phyloP scores from a whole-genome alignment of 92 coral and sea anemone species.

The Paragorgia papillata region DNA sequence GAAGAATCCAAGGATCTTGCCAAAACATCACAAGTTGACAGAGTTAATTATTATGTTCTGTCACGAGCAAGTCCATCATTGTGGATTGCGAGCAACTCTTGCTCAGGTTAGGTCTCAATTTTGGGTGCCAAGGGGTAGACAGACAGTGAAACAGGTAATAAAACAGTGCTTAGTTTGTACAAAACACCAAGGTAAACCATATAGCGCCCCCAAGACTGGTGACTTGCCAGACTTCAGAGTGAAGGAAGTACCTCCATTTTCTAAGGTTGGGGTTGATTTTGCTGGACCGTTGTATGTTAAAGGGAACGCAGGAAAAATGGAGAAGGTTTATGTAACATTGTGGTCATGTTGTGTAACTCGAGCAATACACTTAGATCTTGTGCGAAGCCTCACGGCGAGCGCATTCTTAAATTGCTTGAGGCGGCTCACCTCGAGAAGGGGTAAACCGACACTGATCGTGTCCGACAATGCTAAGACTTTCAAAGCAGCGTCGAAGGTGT shows the following conservation, averaged over 20 bases:
- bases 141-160: conserved; percentile 35
- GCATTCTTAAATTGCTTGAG: conserved; percentile 44
- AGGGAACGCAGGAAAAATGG: conserved; percentile 22
- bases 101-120: conserved; percentile 51
- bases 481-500: too few species aligned
- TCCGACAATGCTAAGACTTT: too few species aligned
- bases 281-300: too few species aligned
- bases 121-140: too few species aligned
- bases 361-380: too few species aligned
- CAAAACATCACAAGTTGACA: conserved; percentile 16
- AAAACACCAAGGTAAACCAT: conserved; percentile 42
- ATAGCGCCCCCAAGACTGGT: conserved; percentile 18
- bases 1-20: conserved; percentile 32
- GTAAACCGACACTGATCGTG: too few species aligned
- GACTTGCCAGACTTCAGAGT: conserved; percentile 43
- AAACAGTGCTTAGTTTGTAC: conserved; percentile 42
- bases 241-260: conserved; percentile 27
- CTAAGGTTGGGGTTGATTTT: too few species aligned
- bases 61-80: too few species aligned
- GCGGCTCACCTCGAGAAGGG: too few species aligned
- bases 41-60: conserved; percentile 27
- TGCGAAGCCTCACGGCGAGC: too few species aligned
- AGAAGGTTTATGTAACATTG: conserved; percentile 19
- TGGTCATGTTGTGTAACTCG: too few species aligned
- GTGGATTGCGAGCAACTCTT: conserved; percentile 14